These are phyloP conservation scores for Panagrolaimus sp. DNA, from an alignment of 1,140 invertebrate genomes.

Conservation along the genomic window DNA sequence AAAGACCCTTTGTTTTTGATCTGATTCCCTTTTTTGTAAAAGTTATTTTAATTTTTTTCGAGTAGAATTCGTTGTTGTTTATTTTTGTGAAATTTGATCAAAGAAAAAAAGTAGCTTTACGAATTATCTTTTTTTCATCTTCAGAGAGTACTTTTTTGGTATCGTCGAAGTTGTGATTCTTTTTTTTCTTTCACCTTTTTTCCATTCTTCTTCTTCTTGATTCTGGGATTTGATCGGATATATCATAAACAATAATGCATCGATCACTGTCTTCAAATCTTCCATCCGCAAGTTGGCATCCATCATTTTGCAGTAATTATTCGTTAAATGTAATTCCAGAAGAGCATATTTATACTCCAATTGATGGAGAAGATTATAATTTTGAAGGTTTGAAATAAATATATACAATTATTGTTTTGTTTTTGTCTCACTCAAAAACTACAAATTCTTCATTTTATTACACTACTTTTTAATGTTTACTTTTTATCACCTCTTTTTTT, in stretches of 20 bases:
- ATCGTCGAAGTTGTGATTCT: too few species aligned
- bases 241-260: constrained; percentile 8
- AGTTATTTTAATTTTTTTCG: not conserved
- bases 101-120: constrained; percentile 14
- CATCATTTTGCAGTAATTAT: constrained; percentile 15
- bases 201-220: not conserved
- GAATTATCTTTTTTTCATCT: too few species aligned
- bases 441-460: too few species aligned
- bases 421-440: too few species aligned
- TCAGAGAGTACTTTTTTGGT: too few species aligned
- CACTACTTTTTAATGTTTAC: too few species aligned
- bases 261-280: not conserved
- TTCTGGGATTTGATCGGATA: not conserved
- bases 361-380: not conserved
- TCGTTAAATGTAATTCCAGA: constrained; percentile 14
- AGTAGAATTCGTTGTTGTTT: not conserved
- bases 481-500: too few species aligned
- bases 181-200: not conserved
- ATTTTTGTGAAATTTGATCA: constrained; percentile 1
- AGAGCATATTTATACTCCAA: not conserved
- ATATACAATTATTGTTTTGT: too few species aligned
- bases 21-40: too few species aligned
- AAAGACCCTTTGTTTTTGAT: too few species aligned
- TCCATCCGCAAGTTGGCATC: not conserved
- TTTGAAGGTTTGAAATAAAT: too few species aligned